Conservation (phyloP, 1,140 invertebrate genomes). For the Akabosia matsudoensis region DNA sequence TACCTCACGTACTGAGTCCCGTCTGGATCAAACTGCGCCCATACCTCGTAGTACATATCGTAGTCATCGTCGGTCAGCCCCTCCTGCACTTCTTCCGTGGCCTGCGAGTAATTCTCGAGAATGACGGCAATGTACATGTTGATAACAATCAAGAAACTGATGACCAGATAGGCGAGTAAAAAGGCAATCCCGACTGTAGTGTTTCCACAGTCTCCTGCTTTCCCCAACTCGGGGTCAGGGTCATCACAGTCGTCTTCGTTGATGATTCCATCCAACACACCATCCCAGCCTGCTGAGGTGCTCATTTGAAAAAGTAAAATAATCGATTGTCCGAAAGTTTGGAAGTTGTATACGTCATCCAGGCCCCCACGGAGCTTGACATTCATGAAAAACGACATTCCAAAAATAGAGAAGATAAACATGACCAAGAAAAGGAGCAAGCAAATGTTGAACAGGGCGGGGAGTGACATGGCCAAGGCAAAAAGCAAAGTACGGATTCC, state of each 20-base stretch:
- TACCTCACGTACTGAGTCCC: conserved; percentile 96
- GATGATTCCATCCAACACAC: conserved; percentile 93
- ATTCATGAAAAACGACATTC: conserved; percentile 99
- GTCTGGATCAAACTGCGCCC: conserved; percentile 86
- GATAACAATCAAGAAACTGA: conserved; percentile 96
- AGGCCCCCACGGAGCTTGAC: conserved; percentile 81
- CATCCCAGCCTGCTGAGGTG: conserved; percentile 75
- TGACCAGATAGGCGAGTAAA: conserved; percentile 91
- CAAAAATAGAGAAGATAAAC: conserved; percentile 92
- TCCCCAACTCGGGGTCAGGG: conserved; percentile 79
- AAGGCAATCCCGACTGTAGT: conserved; percentile 90
- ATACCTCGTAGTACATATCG: conserved; percentile 99
- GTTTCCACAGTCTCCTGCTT: conserved; percentile 80
- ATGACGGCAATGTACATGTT: conserved; percentile 99
- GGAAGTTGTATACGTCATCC: conserved; percentile 97
- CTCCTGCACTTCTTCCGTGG: conserved; percentile 97
- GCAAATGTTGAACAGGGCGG: conserved; percentile 97
- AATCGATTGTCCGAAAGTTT: conserved; percentile 96
- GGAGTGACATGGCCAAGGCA: conserved; percentile 95
- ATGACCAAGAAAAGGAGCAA: conserved; percentile 95
- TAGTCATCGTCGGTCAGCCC: conserved; percentile 87
- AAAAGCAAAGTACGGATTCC: conserved; percentile 95
- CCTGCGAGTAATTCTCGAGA: conserved; percentile 96
- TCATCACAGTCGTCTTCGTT: conserved; percentile 88
- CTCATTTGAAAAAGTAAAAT: conserved; percentile 85